A percentile compares a stretch with the other conserved stretches of the same genome.
Conservation (phyloP, 2,113 vertebrate genomes). For the Cricetomys ansorgei region DNA sequence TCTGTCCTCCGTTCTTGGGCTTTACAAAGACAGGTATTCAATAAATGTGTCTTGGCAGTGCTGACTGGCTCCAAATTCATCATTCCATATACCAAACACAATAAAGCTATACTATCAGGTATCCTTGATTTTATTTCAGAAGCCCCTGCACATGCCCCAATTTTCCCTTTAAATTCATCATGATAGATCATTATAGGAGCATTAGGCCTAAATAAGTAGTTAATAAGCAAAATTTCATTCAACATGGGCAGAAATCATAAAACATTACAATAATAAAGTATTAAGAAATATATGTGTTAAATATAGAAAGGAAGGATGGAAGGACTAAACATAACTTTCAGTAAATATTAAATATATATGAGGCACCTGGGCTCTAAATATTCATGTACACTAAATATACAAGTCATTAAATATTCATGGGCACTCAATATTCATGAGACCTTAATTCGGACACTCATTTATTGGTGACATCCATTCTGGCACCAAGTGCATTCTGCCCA, state of each 20-base stretch:
- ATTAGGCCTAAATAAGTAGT: background rate
- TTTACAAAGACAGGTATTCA: background rate
- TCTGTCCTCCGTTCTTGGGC: background rate
- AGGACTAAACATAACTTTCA: slow-evolving; percentile 49
- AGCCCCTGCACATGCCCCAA: background rate
- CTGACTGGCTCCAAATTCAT: background rate
- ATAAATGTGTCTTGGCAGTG: slow-evolving; percentile 7
- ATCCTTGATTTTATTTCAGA: background rate
- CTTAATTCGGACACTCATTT: slow-evolving; percentile 49
- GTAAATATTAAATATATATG: slow-evolving; percentile 62
- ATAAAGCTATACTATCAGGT: background rate
- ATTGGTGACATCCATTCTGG: slow-evolving; percentile 44
- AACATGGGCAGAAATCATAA: slow-evolving; percentile 28
- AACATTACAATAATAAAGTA: background rate
- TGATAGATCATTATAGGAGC: background rate
- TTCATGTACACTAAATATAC: slow-evolving; percentile 65
- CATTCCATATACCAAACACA: background rate
- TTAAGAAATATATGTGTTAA: slow-evolving; percentile 1
- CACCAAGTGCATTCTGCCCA: slow-evolving; percentile 13
- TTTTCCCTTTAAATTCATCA: background rate
- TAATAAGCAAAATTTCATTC: slow-evolving; percentile 43
- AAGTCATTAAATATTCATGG: slow-evolving; percentile 71
- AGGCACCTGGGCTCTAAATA: slow-evolving; percentile 71
- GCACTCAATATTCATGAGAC: slow-evolving; percentile 64
- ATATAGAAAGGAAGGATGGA: slow-evolving; percentile 39